Evolutionary conservation across 2,113 vertebrate genomes (phyloP).

Genomic region (Leuciscus idus): DNA sequence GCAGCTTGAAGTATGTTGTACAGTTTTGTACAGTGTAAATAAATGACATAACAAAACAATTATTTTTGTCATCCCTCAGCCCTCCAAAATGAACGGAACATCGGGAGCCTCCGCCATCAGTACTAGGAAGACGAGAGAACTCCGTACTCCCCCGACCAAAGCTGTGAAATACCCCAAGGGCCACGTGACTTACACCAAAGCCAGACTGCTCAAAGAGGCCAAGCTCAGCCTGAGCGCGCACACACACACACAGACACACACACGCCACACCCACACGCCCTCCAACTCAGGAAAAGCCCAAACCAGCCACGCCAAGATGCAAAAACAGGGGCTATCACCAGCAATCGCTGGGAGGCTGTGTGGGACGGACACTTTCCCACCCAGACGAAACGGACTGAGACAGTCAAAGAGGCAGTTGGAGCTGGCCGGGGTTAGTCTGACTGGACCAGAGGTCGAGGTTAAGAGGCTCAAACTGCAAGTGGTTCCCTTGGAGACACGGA

Average conservation of each 20-base stretch:
- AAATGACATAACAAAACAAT: neutral
- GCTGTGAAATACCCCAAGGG: slow-evolving; percentile 91
- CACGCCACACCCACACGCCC: slow-evolving; percentile 69
- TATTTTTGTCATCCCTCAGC: slow-evolving; percentile 58
- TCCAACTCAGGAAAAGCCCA: slow-evolving; percentile 92
- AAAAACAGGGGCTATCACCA: slow-evolving; percentile 88
- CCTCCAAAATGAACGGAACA: slow-evolving; percentile 84
- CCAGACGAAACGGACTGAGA: slow-evolving; percentile 84
- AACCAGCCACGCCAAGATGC: slow-evolving; percentile 92
- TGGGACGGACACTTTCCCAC: slow-evolving; percentile 80
- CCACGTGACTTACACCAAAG: slow-evolving; percentile 94
- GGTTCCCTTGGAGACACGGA: slow-evolving; percentile 70
- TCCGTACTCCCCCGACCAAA: slow-evolving; percentile 85
- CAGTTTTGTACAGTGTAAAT: neutral
- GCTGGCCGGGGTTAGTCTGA: slow-evolving; percentile 41
- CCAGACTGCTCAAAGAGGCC: slow-evolving; percentile 92
- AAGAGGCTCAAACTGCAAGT: slow-evolving; percentile 57
- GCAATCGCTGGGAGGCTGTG: slow-evolving; percentile 80
- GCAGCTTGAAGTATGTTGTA: neutral
- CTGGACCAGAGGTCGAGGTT: slow-evolving; percentile 35
- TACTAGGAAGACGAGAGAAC: slow-evolving; percentile 88
- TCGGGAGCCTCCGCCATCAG: slow-evolving; percentile 81
- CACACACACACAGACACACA: slow-evolving; percentile 79
- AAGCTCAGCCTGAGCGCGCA: slow-evolving; percentile 86
- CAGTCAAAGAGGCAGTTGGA: slow-evolving; percentile 88